A percentile compares a stretch with the other conserved stretches of the same genome.
These are phyloP conservation scores for Hofmannophila pseudospretella DNA, from an alignment of 2,888 invertebrate genomes.

Conservation along the genomic window DNA sequence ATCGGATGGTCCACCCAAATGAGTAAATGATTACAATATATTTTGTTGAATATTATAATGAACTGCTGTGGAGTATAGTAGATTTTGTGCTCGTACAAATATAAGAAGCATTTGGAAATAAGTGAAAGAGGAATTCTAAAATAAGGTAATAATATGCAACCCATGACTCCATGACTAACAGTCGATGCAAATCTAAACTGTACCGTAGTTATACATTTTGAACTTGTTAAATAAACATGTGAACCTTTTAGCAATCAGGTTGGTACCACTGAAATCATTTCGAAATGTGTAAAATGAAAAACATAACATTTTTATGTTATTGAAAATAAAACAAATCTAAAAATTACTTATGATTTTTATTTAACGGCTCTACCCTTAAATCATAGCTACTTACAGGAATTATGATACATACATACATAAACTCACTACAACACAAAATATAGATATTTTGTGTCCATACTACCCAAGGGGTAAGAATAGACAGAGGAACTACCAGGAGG, in stretches of 20 bases:
- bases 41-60: slow-evolving; percentile 69
- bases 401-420: too few species aligned
- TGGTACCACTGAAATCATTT: slow-evolving; percentile 69
- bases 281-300: slow-evolving; percentile 73
- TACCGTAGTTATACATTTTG: slow-evolving; percentile 64
- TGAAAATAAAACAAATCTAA: slow-evolving; percentile 78
- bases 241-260: slow-evolving; percentile 67
- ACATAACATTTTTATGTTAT: slow-evolving; percentile 79
- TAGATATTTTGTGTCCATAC: too few species aligned
- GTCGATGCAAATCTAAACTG: slow-evolving; percentile 65
- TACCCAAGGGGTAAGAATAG: too few species aligned
- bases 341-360: slow-evolving; percentile 56
- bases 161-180: slow-evolving; percentile 59
- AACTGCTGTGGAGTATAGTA: slow-evolving; percentile 59
- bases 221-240: slow-evolving; percentile 46
- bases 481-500: too few species aligned
- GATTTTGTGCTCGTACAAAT: slow-evolving; percentile 66
- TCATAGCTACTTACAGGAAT: too few species aligned
- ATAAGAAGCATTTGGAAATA: slow-evolving; percentile 73
- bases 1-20: slow-evolving; percentile 55
- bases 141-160: slow-evolving; percentile 40
- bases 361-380: slow-evolving; percentile 9
- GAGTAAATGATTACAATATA: slow-evolving; percentile 66
- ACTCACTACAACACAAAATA: too few species aligned
- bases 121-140: slow-evolving; percentile 67